Conservation (phyloP, 2,888 invertebrate genomes). For the Hetaerina titia region DNA sequence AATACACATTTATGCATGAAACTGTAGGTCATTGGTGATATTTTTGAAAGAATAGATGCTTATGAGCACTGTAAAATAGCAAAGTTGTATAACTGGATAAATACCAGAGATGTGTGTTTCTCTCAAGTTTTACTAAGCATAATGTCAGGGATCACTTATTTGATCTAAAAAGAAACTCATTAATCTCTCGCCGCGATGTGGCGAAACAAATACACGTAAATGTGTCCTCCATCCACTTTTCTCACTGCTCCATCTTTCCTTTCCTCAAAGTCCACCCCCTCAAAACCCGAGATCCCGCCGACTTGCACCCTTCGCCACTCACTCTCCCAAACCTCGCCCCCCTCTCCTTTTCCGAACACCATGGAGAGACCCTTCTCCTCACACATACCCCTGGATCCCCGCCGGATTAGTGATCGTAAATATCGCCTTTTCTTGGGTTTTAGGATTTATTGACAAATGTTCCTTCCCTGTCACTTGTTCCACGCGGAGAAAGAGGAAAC, state of each 20-base stretch:
- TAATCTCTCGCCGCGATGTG: too few relatives aligned
- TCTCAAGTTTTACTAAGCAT: too few relatives aligned
- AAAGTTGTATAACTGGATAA: too few relatives aligned
- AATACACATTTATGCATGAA: too few relatives aligned
- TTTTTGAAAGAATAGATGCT: too few relatives aligned
- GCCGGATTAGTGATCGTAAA: slow-evolving; percentile 62
- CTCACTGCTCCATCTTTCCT: neutral
- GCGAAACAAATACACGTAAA: too few relatives aligned
- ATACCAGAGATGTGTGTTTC: too few relatives aligned
- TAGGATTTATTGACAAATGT: slow-evolving; percentile 52
- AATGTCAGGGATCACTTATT: too few relatives aligned
- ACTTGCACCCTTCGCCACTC: neutral
- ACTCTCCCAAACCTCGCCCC: neutral
- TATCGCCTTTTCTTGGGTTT: slow-evolving; percentile 53
- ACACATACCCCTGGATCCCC: neutral
- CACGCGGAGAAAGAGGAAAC: slow-evolving; percentile 36
- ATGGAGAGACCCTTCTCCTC: neutral
- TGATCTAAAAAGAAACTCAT: too few relatives aligned
- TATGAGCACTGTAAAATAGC: too few relatives aligned
- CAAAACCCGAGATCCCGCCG: neutral
- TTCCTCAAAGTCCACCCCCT: neutral
- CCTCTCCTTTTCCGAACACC: neutral
- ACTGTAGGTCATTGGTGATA: too few relatives aligned
- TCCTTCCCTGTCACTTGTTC: slow-evolving; percentile 13
- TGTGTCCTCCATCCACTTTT: too few relatives aligned